phyloP scores from a whole-genome alignment of 2,888 invertebrate species.

The Oscheius myriophilus region DNA sequence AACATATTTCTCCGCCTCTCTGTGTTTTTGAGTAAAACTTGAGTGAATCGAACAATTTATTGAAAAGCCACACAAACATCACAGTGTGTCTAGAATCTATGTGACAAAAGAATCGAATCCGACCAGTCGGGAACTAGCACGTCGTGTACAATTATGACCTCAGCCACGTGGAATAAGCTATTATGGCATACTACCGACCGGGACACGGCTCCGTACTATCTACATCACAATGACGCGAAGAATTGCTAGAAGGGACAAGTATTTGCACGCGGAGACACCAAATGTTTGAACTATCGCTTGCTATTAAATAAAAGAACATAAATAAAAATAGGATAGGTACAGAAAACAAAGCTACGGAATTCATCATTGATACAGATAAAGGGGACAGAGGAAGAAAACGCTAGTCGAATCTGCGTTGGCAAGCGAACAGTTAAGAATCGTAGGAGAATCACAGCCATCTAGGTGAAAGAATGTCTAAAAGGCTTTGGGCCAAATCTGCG shows the following conservation, averaged over 20 bases:
- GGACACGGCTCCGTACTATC: slow-evolving; percentile 24
- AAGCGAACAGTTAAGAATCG: slow-evolving; percentile 11
- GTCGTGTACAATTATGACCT: slow-evolving; percentile 18
- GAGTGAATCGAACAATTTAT: slow-evolving; percentile 8
- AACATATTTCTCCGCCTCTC: background rate
- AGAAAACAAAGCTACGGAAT: slow-evolving; percentile 11
- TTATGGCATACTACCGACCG: slow-evolving; percentile 29
- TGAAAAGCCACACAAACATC: slow-evolving; percentile 10
- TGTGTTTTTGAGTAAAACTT: background rate
- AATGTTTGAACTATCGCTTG: slow-evolving; percentile 14
- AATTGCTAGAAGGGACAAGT: slow-evolving; percentile 13
- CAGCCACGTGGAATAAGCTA: slow-evolving; percentile 27
- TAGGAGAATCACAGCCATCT: slow-evolving; percentile 20
- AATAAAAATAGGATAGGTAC: slow-evolving; percentile 15
- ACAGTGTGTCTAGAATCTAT: slow-evolving; percentile 17
- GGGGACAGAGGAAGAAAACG: slow-evolving; percentile 10
- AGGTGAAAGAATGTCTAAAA: slow-evolving; percentile 23
- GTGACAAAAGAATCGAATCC: slow-evolving; percentile 9
- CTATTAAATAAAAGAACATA: background rate
- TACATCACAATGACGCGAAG: slow-evolving; percentile 25
- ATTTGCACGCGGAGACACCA: slow-evolving; percentile 24
- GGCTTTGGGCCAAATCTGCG: slow-evolving; percentile 14
- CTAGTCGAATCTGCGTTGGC: slow-evolving; percentile 12
- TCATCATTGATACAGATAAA: slow-evolving; percentile 11
- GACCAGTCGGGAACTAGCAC: slow-evolving; percentile 24